Evolutionary conservation across 2,888 invertebrate genomes (phyloP).

Genomic region (Pammene aurita): DNA sequence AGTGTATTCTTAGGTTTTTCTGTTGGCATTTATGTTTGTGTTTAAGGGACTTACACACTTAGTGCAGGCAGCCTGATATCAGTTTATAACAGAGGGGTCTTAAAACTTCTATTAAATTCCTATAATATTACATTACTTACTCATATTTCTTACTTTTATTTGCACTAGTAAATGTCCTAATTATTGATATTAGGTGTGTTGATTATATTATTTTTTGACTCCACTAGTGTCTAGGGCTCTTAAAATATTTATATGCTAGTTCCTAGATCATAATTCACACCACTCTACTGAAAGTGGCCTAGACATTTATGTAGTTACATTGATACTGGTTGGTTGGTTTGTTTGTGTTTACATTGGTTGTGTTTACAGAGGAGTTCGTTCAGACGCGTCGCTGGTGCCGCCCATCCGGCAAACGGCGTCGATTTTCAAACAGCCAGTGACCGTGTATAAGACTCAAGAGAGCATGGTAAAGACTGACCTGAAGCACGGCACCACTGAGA

Average conservation of each 20-base stretch:
- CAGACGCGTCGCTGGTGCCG: slow-evolving; percentile 95
- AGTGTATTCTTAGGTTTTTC: background rate
- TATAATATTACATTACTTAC: background rate
- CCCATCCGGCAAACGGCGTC: slow-evolving; percentile 99
- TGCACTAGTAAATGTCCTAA: too few species aligned
- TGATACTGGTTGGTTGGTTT: too few species aligned
- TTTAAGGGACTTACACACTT: slow-evolving; percentile 16
- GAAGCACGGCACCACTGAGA: slow-evolving; percentile 96
- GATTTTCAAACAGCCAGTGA: slow-evolving; percentile 99
- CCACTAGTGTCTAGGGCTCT: slow-evolving; percentile 3
- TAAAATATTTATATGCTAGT: background rate
- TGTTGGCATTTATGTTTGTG: slow-evolving; percentile 11
- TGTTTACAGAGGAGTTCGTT: slow-evolving; percentile 87
- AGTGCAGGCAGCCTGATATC: background rate
- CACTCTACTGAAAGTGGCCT: background rate
- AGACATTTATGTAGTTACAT: background rate
- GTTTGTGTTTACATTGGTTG: background rate
- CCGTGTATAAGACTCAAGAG: slow-evolving; percentile 95
- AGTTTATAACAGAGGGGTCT: background rate
- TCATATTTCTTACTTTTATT: too few species aligned
- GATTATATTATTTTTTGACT: too few species aligned
- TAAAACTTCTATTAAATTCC: background rate
- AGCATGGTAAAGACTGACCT: slow-evolving; percentile 94
- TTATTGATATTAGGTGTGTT: background rate
- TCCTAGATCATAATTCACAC: background rate